Evolutionary conservation across 2,888 invertebrate genomes (phyloP).

Genomic region (Dynastes tityus): DNA sequence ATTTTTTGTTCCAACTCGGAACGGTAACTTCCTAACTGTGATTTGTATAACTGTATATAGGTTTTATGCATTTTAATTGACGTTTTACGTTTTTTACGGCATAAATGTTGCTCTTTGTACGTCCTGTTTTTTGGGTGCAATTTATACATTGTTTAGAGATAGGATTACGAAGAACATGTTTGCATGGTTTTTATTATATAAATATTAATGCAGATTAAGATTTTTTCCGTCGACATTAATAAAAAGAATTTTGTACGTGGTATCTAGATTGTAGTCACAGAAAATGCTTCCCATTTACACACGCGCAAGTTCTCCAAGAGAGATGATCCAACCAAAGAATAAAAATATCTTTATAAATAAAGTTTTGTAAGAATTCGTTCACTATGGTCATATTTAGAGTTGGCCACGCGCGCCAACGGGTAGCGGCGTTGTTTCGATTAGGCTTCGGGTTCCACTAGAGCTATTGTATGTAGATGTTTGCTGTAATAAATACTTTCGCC

Average conservation of each 20-base stretch:
- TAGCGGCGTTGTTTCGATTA: too few species aligned
- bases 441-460: too few species aligned
- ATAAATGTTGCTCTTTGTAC: slow-evolving; percentile 32
- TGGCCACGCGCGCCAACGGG: too few species aligned
- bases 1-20: slow-evolving; percentile 35
- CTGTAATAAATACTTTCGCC: too few species aligned
- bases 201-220: not conserved
- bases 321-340: not conserved
- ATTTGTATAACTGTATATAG: slow-evolving; percentile 38
- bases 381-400: too few species aligned
- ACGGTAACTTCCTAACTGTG: slow-evolving; percentile 44
- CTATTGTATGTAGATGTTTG: too few species aligned
- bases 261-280: slow-evolving; percentile 18
- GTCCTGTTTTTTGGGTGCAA: slow-evolving; percentile 19
- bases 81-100: slow-evolving; percentile 12
- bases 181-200: slow-evolving; percentile 38
- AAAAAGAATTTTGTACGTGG: not conserved
- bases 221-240: not conserved
- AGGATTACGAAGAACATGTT: slow-evolving; percentile 18
- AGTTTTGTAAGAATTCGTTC: not conserved
- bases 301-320: not conserved
- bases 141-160: slow-evolving; percentile 7
- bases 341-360: not conserved
- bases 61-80: slow-evolving; percentile 6
- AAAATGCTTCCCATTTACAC: not conserved